Evolutionary conservation across 23 tunicate species (phyloP).

Genomic region (Clavelina lepadiformis): DNA sequence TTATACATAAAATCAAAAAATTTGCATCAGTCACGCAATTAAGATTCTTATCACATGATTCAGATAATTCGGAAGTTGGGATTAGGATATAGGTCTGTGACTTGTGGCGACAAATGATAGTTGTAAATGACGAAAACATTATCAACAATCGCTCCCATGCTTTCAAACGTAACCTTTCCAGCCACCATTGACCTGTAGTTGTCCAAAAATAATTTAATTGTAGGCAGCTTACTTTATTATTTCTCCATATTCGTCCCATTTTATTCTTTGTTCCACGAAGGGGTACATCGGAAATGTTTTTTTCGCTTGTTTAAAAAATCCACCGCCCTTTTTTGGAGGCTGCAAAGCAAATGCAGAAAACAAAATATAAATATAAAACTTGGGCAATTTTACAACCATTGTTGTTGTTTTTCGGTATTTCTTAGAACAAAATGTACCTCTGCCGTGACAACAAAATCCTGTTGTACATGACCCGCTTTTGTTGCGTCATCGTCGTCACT

Average conservation of each 20-base stretch:
- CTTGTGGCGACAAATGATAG: too few relatives aligned
- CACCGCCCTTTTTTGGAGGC: slow-evolving; percentile 61
- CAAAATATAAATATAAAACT: background rate
- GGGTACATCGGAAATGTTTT: slow-evolving; percentile 83
- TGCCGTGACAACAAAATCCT: slow-evolving; percentile 43
- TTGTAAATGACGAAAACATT: too few relatives aligned
- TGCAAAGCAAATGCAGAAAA: slow-evolving; percentile 1
- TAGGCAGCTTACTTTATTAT: slow-evolving; percentile 67
- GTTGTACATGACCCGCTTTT: slow-evolving; percentile 43
- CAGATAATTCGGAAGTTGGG: too few relatives aligned
- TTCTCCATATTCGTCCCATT: slow-evolving; percentile 99
- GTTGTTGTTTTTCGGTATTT: background rate
- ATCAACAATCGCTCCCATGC: too few relatives aligned
- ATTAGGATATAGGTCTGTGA: too few relatives aligned
- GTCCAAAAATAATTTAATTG: too few relatives aligned
- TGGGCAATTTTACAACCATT: background rate
- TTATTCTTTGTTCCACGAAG: slow-evolving; percentile 56
- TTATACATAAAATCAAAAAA: too few relatives aligned
- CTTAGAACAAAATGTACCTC: slow-evolving; percentile 22
- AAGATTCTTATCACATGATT: too few relatives aligned
- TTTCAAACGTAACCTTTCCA: too few relatives aligned
- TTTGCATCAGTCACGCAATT: too few relatives aligned
- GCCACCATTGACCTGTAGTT: too few relatives aligned
- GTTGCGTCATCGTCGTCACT: slow-evolving; percentile 61
- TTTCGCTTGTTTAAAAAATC: slow-evolving; percentile 91